These are phyloP conservation scores for Liposcelis brunnea DNA, from an alignment of 2,888 invertebrate species.

Conservation along the genomic window DNA sequence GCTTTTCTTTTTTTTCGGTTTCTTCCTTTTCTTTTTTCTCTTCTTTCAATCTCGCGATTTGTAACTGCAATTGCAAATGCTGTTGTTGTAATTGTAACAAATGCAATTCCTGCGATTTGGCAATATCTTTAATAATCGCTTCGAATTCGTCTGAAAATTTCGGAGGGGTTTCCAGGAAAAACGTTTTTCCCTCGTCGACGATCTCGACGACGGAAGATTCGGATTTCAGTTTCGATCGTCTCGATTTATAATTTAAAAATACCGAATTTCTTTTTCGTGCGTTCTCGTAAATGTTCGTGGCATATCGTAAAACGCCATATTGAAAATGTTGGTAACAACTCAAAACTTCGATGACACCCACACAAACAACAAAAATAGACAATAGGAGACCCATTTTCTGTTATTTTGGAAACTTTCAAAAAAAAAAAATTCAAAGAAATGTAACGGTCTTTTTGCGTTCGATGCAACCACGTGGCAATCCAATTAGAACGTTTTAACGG, in stretches of 20 bases:
- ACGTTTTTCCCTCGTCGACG: not conserved
- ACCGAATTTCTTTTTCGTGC: slow-evolving; percentile 3
- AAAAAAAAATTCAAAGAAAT: no score
- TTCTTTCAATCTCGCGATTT: not conserved
- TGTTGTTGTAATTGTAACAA: slow-evolving; percentile 6
- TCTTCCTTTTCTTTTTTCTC: not conserved
- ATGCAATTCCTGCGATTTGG: slow-evolving; percentile 3
- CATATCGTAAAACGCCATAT: slow-evolving; percentile 24
- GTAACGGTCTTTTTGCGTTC: no score
- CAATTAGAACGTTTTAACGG: no score
- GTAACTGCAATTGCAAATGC: slow-evolving; percentile 3
- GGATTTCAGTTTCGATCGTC: slow-evolving; percentile 23
- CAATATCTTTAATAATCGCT: not conserved
- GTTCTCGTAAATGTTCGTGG: not conserved
- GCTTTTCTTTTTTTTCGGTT: not conserved
- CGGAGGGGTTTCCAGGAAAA: not conserved
- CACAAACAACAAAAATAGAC: slow-evolving; percentile 55
- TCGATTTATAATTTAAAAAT: not conserved
- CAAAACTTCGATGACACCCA: slow-evolving; percentile 52
- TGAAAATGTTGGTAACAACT: slow-evolving; percentile 37
- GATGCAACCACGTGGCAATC: no score
- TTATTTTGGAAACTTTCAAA: not conserved
- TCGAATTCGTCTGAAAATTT: not conserved
- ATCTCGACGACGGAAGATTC: slow-evolving; percentile 26
- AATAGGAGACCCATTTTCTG: slow-evolving; percentile 53